These are phyloP conservation scores for Hippocampus kuda DNA, from an alignment of 2,797 vertebrate species.

Conservation along the genomic window DNA sequence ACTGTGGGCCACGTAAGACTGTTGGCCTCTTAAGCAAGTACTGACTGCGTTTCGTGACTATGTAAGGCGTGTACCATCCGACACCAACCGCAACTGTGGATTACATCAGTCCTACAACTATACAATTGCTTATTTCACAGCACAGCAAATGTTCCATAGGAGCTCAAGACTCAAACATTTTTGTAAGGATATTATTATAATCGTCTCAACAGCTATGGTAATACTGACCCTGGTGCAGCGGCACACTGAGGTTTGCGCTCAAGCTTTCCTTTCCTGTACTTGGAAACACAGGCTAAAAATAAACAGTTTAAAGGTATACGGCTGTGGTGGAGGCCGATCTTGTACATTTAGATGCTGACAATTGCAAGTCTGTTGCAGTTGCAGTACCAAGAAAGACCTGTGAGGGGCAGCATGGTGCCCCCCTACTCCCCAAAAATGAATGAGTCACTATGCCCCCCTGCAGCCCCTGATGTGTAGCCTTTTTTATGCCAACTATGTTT, in stretches of 20 bases:
- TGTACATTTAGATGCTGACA: background rate
- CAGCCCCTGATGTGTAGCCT: too few species aligned
- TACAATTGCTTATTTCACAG: constrained; percentile 3
- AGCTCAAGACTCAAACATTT: constrained; percentile 7
- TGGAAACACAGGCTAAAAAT: constrained; percentile 4
- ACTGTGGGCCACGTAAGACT: background rate
- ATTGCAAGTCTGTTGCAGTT: background rate
- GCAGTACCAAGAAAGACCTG: background rate
- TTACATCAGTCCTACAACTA: constrained; percentile 12
- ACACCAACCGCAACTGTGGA: constrained; percentile 1
- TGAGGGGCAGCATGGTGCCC: background rate
- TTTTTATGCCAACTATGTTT: too few species aligned
- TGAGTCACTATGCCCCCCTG: too few species aligned
- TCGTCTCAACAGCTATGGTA: constrained; percentile 14
- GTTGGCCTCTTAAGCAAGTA: background rate
- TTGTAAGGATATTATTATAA: constrained; percentile 1
- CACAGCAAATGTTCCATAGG: background rate
- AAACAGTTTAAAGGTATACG: constrained; percentile 3
- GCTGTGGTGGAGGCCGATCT: background rate
- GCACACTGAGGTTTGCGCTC: background rate
- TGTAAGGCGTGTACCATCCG: background rate
- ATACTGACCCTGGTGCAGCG: background rate
- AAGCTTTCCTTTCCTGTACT: background rate
- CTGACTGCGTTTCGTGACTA: background rate
- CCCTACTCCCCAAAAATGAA: too few species aligned